Conservation (phyloP, 2,113 vertebrate species). For the Plecotus auritus region DNA sequence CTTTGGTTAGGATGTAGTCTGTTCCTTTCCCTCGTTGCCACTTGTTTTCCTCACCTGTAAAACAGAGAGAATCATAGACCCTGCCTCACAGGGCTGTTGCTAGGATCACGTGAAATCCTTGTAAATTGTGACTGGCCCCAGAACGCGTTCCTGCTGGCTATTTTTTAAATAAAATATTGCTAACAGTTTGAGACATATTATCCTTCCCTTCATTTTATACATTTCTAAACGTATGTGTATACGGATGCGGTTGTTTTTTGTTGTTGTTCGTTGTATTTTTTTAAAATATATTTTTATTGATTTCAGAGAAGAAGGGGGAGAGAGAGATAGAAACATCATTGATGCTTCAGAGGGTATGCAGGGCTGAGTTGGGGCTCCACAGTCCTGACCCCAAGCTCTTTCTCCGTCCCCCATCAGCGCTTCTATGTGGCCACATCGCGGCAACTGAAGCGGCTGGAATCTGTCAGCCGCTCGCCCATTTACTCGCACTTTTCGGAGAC, state of each 20-base stretch:
- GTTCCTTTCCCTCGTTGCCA: neutral
- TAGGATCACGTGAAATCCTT: neutral
- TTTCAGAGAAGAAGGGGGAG: neutral
- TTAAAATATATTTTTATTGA: neutral
- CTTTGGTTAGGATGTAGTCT: neutral
- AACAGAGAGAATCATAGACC: neutral
- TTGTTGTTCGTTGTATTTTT: neutral
- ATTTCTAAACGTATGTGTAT: neutral
- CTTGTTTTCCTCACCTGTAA: neutral
- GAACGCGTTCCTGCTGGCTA: neutral
- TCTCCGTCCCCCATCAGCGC: slow-evolving; percentile 80
- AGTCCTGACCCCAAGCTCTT: neutral
- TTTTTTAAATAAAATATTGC: neutral
- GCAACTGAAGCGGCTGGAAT: slow-evolving; percentile 97
- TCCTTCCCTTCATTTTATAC: neutral
- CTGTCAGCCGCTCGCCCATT: slow-evolving; percentile 94
- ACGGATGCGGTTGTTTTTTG: neutral
- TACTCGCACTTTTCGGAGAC: slow-evolving; percentile 99
- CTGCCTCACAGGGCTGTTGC: no score
- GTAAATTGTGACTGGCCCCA: neutral
- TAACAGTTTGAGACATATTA: neutral
- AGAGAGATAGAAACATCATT: neutral
- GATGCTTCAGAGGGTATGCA: neutral
- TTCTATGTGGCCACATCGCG: slow-evolving; percentile 96
- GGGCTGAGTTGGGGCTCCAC: neutral